phyloP scores from a whole-genome alignment of 2,888 invertebrate species.

The Scaeva pyrastri region DNA sequence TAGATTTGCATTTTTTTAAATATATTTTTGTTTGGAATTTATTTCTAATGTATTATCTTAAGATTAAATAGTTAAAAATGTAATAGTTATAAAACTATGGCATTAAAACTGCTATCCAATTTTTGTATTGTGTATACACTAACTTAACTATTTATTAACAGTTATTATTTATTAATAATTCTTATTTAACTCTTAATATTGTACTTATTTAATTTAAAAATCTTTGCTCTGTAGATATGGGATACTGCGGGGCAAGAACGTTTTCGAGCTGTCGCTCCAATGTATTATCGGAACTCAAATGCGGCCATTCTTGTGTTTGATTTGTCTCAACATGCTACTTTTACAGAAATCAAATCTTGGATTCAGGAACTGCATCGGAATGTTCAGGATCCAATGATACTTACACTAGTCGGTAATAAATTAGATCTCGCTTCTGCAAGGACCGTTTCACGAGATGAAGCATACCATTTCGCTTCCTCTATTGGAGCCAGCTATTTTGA shows the following conservation, averaged over 20 bases:
- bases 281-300: constrained; percentile 97
- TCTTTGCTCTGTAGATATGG: constrained; percentile 81
- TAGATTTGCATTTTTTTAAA: no score
- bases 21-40: no score
- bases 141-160: no score
- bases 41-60: no score
- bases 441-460: constrained; percentile 88
- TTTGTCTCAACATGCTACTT: constrained; percentile 90
- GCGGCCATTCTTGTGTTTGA: constrained; percentile 95
- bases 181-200: no score
- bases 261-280: constrained; percentile 96
- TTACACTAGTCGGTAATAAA: constrained; percentile 94
- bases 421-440: constrained; percentile 89
- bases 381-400: constrained; percentile 91
- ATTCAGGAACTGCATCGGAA: constrained; percentile 91
- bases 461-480: constrained; percentile 89
- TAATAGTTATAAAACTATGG: no score
- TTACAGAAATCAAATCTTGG: constrained; percentile 93
- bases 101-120: no score
- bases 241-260: constrained; percentile 84
- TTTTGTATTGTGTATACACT: no score
- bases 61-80: no score
- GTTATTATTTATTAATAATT: no score
- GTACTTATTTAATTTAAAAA: background rate
- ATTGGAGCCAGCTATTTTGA: constrained; percentile 94